phyloP scores from a whole-genome alignment of 2,888 invertebrate species.

The Dysmachus trigonus region DNA sequence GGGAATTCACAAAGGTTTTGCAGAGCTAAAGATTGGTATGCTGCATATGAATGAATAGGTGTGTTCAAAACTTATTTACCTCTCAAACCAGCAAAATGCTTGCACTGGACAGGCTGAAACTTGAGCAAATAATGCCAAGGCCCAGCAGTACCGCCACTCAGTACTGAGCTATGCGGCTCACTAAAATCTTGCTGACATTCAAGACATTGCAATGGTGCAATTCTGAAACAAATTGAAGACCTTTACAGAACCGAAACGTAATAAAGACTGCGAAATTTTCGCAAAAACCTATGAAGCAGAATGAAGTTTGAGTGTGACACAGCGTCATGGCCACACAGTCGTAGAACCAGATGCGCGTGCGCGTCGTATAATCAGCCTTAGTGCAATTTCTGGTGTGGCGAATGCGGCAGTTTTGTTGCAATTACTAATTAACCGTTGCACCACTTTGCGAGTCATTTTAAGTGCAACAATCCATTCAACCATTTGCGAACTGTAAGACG shows the following conservation, averaged over 20 bases:
- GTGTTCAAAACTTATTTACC: not conserved
- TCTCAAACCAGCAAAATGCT: not conserved
- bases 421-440: constrained; percentile 32
- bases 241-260: not conserved
- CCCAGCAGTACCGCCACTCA: not conserved
- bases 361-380: not conserved
- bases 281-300: constrained; percentile 9
- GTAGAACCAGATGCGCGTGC: constrained; percentile 31
- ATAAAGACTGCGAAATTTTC: constrained; percentile 23
- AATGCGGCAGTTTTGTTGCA: constrained; percentile 28
- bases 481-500: not conserved
- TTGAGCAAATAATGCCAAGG: not conserved
- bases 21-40: not conserved
- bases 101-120: not conserved
- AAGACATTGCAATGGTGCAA: constrained; percentile 7
- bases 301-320: constrained; percentile 1
- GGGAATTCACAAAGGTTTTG: not conserved
- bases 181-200: not conserved
- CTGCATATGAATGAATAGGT: not conserved
- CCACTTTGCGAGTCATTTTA: not conserved
- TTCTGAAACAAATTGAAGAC: constrained; percentile 33
- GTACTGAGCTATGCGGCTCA: not conserved
- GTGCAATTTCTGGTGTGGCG: constrained; percentile 33
- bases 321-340: not conserved
- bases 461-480: constrained; percentile 25